A percentile compares a stretch with the other conserved stretches of the same genome.
phyloP scores from a whole-genome alignment of 64 coral and sea anemone species.

The Dendronephthya gigantea region DNA sequence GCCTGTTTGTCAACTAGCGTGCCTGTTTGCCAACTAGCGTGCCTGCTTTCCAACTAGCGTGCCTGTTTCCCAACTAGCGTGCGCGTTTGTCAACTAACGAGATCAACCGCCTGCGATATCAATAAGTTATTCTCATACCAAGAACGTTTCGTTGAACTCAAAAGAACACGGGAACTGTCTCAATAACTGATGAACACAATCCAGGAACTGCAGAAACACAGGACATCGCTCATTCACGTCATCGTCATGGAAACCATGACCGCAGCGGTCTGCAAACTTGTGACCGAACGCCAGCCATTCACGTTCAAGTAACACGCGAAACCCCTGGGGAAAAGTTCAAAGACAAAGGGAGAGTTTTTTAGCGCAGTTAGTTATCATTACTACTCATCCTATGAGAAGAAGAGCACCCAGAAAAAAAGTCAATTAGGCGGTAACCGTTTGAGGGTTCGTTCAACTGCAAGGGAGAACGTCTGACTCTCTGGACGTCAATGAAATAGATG shows the following conservation, averaged over 20 bases:
- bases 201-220: slow-evolving; percentile 90
- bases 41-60: too few species aligned
- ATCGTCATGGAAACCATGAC: slow-evolving; percentile 51
- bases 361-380: background rate
- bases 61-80: too few species aligned
- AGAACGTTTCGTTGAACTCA: slow-evolving; percentile 87
- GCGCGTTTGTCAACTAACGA: too few species aligned
- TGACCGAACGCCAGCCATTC: slow-evolving; percentile 98
- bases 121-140: slow-evolving; percentile 45
- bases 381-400: background rate
- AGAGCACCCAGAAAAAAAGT: too few species aligned
- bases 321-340: slow-evolving; percentile 33
- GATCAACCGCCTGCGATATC: background rate
- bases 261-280: slow-evolving; percentile 92
- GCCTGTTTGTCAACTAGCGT: too few species aligned
- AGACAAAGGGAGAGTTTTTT: background rate
- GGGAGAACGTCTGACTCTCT: too few species aligned
- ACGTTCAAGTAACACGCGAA: slow-evolving; percentile 72
- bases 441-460: too few species aligned
- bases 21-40: too few species aligned
- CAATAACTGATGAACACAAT: slow-evolving; percentile 82
- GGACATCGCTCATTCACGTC: slow-evolving; percentile 88
- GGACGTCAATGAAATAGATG: background rate
- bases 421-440: too few species aligned
- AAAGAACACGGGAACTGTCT: slow-evolving; percentile 93